phyloP scores from a whole-genome alignment of 2,797 vertebrate genomes.

The Lacerta agilis region DNA sequence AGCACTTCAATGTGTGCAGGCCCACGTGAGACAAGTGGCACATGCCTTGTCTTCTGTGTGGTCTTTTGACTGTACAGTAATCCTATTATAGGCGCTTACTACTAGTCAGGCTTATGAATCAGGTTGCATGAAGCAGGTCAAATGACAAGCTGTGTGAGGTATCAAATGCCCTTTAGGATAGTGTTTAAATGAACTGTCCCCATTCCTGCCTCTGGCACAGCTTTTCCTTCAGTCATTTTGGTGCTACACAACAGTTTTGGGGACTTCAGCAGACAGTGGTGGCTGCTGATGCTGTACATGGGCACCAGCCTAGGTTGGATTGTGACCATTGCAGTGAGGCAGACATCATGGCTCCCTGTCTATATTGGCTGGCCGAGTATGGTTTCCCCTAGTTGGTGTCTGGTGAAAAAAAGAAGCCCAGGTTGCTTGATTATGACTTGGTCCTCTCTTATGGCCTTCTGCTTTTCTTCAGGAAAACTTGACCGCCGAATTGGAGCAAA shows the following conservation, averaged over 20 bases:
- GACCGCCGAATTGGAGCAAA: no score
- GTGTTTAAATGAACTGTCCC: background rate
- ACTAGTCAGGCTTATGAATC: background rate
- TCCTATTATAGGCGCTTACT: background rate
- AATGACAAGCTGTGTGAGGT: background rate
- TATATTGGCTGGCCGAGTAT: background rate
- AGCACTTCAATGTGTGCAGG: no score
- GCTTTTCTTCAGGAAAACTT: no score
- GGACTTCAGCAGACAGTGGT: background rate
- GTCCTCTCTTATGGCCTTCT: background rate
- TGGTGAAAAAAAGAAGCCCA: background rate
- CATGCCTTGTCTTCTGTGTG: background rate
- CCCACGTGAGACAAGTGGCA: background rate
- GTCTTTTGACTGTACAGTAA: background rate
- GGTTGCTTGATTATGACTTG: background rate
- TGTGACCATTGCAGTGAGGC: background rate
- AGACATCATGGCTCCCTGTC: background rate
- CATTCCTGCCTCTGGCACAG: background rate
- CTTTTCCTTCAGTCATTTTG: background rate
- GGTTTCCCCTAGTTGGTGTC: background rate
- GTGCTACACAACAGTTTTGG: background rate
- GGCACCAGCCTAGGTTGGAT: background rate
- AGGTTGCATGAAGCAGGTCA: background rate
- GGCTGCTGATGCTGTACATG: background rate
- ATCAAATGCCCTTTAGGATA: background rate